Conservation (phyloP, 2,797 vertebrate species). For the Molothrus ater region DNA sequence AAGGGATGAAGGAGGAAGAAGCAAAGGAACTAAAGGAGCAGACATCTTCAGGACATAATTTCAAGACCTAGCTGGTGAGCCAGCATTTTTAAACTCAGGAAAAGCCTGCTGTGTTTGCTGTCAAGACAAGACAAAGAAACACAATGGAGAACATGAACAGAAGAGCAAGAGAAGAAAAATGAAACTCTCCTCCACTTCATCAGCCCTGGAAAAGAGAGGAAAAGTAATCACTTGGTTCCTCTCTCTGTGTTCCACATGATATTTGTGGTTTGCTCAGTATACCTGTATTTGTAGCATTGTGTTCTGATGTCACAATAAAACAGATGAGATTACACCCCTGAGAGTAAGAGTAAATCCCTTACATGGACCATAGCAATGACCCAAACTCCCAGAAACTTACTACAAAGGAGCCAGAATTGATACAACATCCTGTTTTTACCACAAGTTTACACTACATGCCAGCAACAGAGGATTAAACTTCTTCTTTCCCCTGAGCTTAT, state of each 20-base stretch:
- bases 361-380: background rate
- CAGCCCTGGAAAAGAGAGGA: background rate
- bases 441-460: background rate
- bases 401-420: background rate
- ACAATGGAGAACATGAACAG: background rate
- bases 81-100: background rate
- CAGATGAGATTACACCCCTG: background rate
- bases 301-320: background rate
- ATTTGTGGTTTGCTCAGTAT: background rate
- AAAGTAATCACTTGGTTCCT: background rate
- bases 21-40: background rate
- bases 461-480: background rate
- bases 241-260: background rate
- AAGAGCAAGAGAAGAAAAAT: background rate
- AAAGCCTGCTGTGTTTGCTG: background rate
- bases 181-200: background rate
- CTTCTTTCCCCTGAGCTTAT: background rate
- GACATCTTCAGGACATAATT: background rate
- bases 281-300: background rate
- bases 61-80: background rate
- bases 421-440: background rate
- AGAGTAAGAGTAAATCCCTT: background rate
- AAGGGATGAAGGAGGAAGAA: background rate
- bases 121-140: slow-evolving; percentile 6
- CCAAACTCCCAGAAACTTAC: background rate